These are phyloP conservation scores for Microtus richardsoni DNA, from an alignment of 2,113 vertebrate species.

Conservation along the genomic window DNA sequence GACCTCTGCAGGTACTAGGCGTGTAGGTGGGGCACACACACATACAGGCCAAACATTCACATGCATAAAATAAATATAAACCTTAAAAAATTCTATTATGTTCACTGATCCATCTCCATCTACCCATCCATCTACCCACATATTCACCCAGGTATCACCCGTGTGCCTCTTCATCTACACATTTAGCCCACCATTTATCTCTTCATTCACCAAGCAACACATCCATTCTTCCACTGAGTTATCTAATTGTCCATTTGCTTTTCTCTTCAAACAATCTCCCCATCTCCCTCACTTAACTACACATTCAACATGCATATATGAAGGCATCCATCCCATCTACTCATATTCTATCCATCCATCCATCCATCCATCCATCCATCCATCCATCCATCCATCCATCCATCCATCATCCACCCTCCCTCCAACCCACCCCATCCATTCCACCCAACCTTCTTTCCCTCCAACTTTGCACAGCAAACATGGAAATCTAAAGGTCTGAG, in stretches of 20 bases:
- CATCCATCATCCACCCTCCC: too few relatives aligned
- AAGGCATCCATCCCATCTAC: too few relatives aligned
- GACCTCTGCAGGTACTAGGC: neutral
- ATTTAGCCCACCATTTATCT: neutral
- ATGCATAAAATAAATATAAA: neutral
- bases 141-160: too few relatives aligned
- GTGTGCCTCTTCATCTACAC: neutral
- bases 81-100: neutral
- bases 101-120: too few relatives aligned
- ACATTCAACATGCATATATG: neutral
- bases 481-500: neutral
- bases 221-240: rapidly evolving
- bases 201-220: too few relatives aligned
- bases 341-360: too few relatives aligned
- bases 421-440: too few relatives aligned
- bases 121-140: too few relatives aligned
- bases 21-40: neutral
- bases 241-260: too few relatives aligned
- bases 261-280: rapidly evolving
- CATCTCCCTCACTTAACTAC: rapidly evolving
- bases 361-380: too few relatives aligned
- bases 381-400: too few relatives aligned
- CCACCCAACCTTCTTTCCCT: too few relatives aligned
- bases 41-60: neutral
- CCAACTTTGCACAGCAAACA: neutral